Conservation (phyloP, 1,140 invertebrate species). For the Chlorops oryzae region DNA sequence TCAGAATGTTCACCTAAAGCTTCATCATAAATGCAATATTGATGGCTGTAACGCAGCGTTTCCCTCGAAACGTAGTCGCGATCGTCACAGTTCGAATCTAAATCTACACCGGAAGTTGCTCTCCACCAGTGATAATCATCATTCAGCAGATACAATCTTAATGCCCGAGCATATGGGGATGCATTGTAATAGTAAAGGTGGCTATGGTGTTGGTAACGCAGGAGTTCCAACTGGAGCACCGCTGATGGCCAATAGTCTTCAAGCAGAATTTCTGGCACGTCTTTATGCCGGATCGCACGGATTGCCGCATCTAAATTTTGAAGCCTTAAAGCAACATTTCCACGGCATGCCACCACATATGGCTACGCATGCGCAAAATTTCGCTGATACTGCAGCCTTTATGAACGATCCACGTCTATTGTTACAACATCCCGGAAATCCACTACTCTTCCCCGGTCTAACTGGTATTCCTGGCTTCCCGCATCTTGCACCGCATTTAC, state of each 20-base stretch:
- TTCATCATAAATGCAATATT: conserved; percentile 93
- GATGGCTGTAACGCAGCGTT: conserved; percentile 95
- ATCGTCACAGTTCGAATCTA: conserved; percentile 86
- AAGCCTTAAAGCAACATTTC: conserved; percentile 51
- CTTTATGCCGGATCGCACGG: conserved; percentile 66
- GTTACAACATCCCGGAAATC: conserved; percentile 48
- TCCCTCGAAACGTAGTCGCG: conserved; percentile 87
- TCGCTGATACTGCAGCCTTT: conserved; percentile 42
- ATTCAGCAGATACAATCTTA: conserved; percentile 20
- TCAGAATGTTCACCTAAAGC: conserved; percentile 90
- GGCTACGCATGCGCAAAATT: conserved; percentile 25
- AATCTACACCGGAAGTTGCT: conserved; percentile 85
- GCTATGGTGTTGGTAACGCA: conserved; percentile 4
- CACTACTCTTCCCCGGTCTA: conserved; percentile 51
- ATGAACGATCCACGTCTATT: conserved; percentile 44
- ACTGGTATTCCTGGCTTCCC: conserved; percentile 48
- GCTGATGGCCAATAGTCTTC: conserved; percentile 50
- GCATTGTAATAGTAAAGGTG: conserved; percentile 47
- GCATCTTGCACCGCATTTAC: conserved; percentile 34
- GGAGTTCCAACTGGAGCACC: background rate
- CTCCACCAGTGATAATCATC: conserved; percentile 60
- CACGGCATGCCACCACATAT: conserved; percentile 19
- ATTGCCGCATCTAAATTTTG: conserved; percentile 51
- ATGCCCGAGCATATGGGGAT: conserved; percentile 40
- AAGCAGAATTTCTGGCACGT: conserved; percentile 76